phyloP scores from a whole-genome alignment of 1,140 invertebrate species.

The Ceratosolen fusciceps region DNA sequence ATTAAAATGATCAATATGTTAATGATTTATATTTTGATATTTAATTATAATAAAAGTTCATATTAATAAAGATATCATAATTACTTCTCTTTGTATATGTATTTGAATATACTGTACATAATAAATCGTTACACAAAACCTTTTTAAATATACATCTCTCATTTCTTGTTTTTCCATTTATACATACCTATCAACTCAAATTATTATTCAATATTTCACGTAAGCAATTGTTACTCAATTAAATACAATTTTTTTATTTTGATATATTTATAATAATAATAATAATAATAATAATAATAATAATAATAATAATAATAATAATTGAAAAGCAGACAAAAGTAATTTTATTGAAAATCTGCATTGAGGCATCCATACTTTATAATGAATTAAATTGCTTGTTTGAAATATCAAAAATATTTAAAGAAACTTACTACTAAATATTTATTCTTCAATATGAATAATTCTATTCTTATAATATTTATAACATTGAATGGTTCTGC shows the following conservation, averaged over 20 bases:
- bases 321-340: too few relatives aligned
- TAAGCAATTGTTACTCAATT: slow-evolving; percentile 18
- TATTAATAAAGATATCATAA: slow-evolving; percentile 33
- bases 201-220: slow-evolving; percentile 37
- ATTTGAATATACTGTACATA: slow-evolving; percentile 37
- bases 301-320: too few relatives aligned
- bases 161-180: slow-evolving; percentile 30
- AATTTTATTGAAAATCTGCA: too few relatives aligned
- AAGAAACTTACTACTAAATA: slow-evolving; percentile 39
- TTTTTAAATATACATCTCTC: slow-evolving; percentile 29
- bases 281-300: too few relatives aligned
- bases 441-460: slow-evolving; percentile 40
- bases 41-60: slow-evolving; percentile 39
- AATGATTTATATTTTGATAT: slow-evolving; percentile 45
- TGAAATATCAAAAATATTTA: slow-evolving; percentile 44
- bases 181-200: slow-evolving; percentile 35
- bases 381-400: slow-evolving; percentile 32
- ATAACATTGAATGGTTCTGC: slow-evolving; percentile 16
- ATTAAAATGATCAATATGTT: slow-evolving; percentile 12
- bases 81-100: slow-evolving; percentile 34
- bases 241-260: slow-evolving; percentile 22
- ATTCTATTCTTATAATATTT: slow-evolving; percentile 39
- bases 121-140: slow-evolving; percentile 41
- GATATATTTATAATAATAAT: too few relatives aligned
- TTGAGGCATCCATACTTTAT: too few relatives aligned